Evolutionary conservation across 92 coral and sea anemone genomes (phyloP).

Genomic region (Porites rus): DNA sequence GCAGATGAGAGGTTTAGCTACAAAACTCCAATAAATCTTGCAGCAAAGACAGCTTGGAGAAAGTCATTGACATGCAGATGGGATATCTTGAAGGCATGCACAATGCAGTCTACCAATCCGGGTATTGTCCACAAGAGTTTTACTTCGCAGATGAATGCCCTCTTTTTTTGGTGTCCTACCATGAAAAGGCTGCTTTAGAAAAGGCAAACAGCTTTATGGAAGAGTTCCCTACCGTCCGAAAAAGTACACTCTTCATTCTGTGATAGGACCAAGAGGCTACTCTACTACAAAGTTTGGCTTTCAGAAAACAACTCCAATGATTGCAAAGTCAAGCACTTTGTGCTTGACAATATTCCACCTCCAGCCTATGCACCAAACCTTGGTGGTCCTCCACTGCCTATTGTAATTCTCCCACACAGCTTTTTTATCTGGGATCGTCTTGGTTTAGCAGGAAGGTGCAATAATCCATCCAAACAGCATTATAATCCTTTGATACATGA

Average conservation of each 20-base stretch:
- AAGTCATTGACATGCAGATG: conserved; percentile 22
- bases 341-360: neutral
- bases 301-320: neutral
- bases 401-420: neutral
- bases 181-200: neutral
- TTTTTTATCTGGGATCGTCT: conserved; percentile 18
- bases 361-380: conserved; percentile 14
- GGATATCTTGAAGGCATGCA: neutral
- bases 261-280: conserved; percentile 3
- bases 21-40: conserved; percentile 13
- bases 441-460: conserved; percentile 14
- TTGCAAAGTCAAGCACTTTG: conserved; percentile 3
- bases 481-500: conserved; percentile 5
- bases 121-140: neutral
- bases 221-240: neutral
- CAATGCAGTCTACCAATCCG: neutral
- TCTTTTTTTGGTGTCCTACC: conserved; percentile 1
- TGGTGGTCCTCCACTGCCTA: conserved; percentile 6
- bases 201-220: neutral
- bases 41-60: conserved; percentile 13
- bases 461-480: conserved; percentile 14
- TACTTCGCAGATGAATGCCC: neutral
- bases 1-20: neutral
- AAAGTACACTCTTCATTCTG: conserved; percentile 6
- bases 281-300: neutral